phyloP scores from a whole-genome alignment of 2,888 invertebrate species.

The Quadroppia sp. region DNA sequence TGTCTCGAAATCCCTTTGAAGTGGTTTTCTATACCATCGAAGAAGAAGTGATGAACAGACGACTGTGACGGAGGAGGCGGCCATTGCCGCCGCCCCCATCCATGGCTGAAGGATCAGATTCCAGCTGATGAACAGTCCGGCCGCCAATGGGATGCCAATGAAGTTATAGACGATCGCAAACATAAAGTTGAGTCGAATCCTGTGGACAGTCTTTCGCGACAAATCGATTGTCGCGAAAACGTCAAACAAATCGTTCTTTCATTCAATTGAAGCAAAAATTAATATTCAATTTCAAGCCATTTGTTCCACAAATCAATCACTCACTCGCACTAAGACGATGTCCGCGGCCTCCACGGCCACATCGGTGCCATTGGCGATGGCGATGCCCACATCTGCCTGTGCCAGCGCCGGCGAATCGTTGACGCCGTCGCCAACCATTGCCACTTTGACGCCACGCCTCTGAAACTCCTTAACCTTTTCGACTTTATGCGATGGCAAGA shows the following conservation, averaged over 20 bases:
- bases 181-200: constrained; percentile 88
- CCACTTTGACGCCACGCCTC: constrained; percentile 66
- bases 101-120: constrained; percentile 80
- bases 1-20: constrained; percentile 27
- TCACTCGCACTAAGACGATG: constrained; percentile 91
- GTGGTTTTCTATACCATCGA: constrained; percentile 75
- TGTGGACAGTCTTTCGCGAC: constrained; percentile 77
- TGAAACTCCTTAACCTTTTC: constrained; percentile 83
- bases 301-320: constrained; percentile 40
- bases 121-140: constrained; percentile 59
- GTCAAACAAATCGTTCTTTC: constrained; percentile 87
- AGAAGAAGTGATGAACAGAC: constrained; percentile 89
- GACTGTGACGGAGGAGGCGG: constrained; percentile 93
- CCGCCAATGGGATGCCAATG: constrained; percentile 92
- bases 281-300: not conserved
- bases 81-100: constrained; percentile 99
- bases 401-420: constrained; percentile 98
- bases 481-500: constrained; percentile 89
- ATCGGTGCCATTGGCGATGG: constrained; percentile 95
- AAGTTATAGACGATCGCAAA: constrained; percentile 96
- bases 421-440: constrained; percentile 98
- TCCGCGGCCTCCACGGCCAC: constrained; percentile 99
- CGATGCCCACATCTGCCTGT: constrained; percentile 96
- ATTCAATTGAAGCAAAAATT: constrained; percentile 45
- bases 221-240: constrained; percentile 91